Conservation (phyloP, 2,797 vertebrate genomes). For the Arrhamphus sclerolepis region DNA sequence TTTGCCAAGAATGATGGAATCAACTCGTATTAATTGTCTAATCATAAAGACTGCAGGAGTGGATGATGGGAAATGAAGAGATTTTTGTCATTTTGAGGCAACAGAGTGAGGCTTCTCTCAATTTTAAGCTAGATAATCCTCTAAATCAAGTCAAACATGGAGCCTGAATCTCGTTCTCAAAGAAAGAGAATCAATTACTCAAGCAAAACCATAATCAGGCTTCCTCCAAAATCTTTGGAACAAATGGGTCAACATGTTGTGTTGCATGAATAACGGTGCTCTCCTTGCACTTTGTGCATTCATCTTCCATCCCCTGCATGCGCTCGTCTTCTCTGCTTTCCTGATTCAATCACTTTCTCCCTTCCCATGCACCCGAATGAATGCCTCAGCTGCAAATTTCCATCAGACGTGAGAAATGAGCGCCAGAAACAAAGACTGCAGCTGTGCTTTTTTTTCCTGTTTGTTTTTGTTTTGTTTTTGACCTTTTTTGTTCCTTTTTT, state of each 20-base stretch:
- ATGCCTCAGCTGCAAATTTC: slow-evolving; percentile 71
- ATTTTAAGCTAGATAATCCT: slow-evolving; percentile 66
- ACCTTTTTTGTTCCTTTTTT: slow-evolving; percentile 24
- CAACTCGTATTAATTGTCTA: slow-evolving; percentile 42
- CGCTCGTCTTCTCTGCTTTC: neutral
- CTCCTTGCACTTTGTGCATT: slow-evolving; percentile 37
- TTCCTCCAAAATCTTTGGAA: slow-evolving; percentile 54
- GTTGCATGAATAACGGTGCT: slow-evolving; percentile 51
- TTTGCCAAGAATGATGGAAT: slow-evolving; percentile 30
- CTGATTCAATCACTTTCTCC: slow-evolving; percentile 34
- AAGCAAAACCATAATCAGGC: slow-evolving; percentile 53
- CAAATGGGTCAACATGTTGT: slow-evolving; percentile 67
- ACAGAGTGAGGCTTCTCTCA: slow-evolving; percentile 36
- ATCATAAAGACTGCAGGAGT: slow-evolving; percentile 39
- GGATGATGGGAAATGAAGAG: slow-evolving; percentile 33
- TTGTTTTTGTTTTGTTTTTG: slow-evolving; percentile 38
- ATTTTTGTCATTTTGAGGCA: slow-evolving; percentile 39
- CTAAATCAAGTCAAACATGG: slow-evolving; percentile 71
- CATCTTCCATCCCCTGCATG: slow-evolving; percentile 9
- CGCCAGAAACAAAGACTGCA: slow-evolving; percentile 65
- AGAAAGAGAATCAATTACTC: slow-evolving; percentile 63
- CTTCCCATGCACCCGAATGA: slow-evolving; percentile 30
- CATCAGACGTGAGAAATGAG: slow-evolving; percentile 62
- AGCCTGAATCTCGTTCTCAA: slow-evolving; percentile 46
- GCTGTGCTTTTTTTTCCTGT: slow-evolving; percentile 48